Conservation (phyloP, 2,888 invertebrate genomes). For the Priocnemis perturbator region DNA sequence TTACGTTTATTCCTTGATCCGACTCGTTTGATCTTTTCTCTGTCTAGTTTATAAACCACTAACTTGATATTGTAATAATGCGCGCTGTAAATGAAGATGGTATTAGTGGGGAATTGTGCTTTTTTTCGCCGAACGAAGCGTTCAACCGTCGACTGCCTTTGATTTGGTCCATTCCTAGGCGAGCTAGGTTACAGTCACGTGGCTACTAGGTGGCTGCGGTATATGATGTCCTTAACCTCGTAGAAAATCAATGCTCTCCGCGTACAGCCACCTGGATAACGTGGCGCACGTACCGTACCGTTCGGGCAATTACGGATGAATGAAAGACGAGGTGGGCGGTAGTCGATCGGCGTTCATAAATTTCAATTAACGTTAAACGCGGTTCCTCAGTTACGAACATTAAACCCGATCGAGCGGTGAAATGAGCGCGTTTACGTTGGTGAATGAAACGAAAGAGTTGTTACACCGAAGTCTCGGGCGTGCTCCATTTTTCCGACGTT, state of each 20-base stretch:
- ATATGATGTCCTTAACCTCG: slow-evolving; percentile 61
- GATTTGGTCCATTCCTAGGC: background rate
- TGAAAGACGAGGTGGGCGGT: slow-evolving; percentile 1
- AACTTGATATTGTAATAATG: too few species aligned
- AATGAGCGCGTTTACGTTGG: background rate
- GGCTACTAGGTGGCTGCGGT: slow-evolving; percentile 44
- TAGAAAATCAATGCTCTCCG: slow-evolving; percentile 58
- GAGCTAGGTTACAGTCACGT: slow-evolving; percentile 48
- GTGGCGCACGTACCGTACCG: background rate
- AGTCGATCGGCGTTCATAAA: background rate
- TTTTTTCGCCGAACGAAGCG: background rate
- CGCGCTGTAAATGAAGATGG: too few species aligned
- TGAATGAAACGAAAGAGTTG: background rate
- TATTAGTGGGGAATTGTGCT: background rate
- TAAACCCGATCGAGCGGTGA: background rate
- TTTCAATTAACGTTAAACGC: background rate
- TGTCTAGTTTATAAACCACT: too few species aligned
- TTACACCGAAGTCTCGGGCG: background rate
- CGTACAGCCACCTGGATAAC: slow-evolving; percentile 15
- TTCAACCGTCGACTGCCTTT: background rate
- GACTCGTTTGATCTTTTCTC: background rate
- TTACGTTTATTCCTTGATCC: slow-evolving; percentile 6
- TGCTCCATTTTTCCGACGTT: background rate
- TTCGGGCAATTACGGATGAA: slow-evolving; percentile 1
- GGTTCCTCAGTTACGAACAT: background rate